These are phyloP conservation scores for Uromys caudimaculatus DNA, from an alignment of 2,797 vertebrate species.

Conservation along the genomic window DNA sequence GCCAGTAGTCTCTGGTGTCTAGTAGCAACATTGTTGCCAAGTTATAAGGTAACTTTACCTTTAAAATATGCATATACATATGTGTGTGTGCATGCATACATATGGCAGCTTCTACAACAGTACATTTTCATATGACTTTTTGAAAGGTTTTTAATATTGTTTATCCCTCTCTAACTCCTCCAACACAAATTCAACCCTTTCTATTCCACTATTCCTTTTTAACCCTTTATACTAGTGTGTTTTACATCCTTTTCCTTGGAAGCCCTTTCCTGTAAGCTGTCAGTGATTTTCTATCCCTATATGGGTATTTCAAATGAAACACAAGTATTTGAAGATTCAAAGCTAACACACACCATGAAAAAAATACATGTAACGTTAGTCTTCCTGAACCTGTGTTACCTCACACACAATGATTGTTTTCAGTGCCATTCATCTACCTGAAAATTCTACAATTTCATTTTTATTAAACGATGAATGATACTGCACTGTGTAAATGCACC, in stretches of 20 bases:
- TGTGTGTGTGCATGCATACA: background rate
- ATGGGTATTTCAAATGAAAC: background rate
- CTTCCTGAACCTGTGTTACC: background rate
- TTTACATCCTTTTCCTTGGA: background rate
- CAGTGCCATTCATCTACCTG: background rate
- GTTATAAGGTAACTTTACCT: background rate
- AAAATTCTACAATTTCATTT: background rate
- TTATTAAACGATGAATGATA: background rate
- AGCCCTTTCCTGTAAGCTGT: background rate
- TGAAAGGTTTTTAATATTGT: background rate
- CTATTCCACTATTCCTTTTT: background rate
- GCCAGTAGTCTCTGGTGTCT: background rate
- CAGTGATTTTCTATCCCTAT: background rate
- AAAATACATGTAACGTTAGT: background rate
- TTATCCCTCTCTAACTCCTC: background rate
- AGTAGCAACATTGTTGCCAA: background rate
- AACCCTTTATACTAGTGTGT: background rate
- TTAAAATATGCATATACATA: background rate
- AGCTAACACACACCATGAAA: background rate
- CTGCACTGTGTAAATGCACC: background rate
- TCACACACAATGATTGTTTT: background rate
- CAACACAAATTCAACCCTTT: background rate
- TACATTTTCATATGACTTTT: background rate
- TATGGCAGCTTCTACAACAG: background rate
- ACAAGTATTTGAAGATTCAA: background rate